Percentiles rank a stretch among this genome's conserved stretches.
Conservation (phyloP, 2,888 invertebrate genomes). For the Phorcus lineatus region DNA sequence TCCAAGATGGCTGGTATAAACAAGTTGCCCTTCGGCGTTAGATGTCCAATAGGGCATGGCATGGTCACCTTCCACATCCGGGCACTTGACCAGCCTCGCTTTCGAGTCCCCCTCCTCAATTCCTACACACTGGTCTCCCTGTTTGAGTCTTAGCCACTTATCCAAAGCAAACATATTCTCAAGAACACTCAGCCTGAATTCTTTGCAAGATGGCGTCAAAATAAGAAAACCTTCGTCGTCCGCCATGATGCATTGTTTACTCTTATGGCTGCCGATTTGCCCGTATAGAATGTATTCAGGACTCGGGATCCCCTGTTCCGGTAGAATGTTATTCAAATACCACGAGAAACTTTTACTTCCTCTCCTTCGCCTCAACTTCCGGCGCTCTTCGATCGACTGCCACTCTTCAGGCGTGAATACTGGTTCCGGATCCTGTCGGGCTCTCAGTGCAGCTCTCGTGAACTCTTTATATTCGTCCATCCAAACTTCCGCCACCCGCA, state of each 20-base stretch:
- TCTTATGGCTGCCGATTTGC: slow-evolving; percentile 48
- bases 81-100: too few relatives aligned
- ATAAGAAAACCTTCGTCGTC: slow-evolving; percentile 46
- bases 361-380: slow-evolving; percentile 85
- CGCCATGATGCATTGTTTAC: slow-evolving; percentile 45
- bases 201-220: slow-evolving; percentile 51
- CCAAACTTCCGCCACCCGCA: slow-evolving; percentile 37
- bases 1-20: too few relatives aligned
- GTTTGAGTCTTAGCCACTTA: slow-evolving; percentile 37
- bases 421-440: slow-evolving; percentile 7
- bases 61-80: too few relatives aligned
- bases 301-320: slow-evolving; percentile 80
- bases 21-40: too few relatives aligned
- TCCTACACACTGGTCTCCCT: slow-evolving; percentile 27
- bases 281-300: slow-evolving; percentile 45
- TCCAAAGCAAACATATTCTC: slow-evolving; percentile 52
- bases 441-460: neutral
- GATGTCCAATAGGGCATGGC: too few relatives aligned
- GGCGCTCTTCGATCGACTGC: slow-evolving; percentile 76
- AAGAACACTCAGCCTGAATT: slow-evolving; percentile 47
- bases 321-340: slow-evolving; percentile 96
- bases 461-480: slow-evolving; percentile 35
- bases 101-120: neutral
- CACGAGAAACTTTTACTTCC: slow-evolving; percentile 96
- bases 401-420: slow-evolving; percentile 41